Base-by-base conservation (phyloP, 2,113 vertebrate genomes). In the Potamarius usumacintae region DNA sequence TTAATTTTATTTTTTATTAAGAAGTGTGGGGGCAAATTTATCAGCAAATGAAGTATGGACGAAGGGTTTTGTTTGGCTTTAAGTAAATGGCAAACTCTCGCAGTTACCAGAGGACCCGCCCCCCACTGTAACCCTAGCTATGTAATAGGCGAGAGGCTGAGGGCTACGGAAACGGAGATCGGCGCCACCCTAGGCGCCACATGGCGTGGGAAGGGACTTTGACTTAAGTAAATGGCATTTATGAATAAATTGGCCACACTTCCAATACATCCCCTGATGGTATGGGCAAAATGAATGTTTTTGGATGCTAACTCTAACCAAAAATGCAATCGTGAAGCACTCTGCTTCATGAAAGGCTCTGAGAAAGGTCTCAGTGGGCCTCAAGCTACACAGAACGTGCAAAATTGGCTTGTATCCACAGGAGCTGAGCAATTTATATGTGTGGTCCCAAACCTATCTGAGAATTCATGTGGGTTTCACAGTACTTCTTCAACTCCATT, bases 401-500 rank as follows among this genome's bases (percentile, higher is more conserved):
- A 91, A 94, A 94, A 96, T 96, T 95, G 94, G 93, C 94, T 94
- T 93, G 84, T 85, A 90, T 91, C 93, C 86, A 83, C 91, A n/a
- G 88, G 89, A 91, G 89, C 92, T 20, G 84, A 90, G 91, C 93
- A 94, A 95, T 95, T 95, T 95, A 87, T 93, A 93, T 91, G 89
- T 81, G 90, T 85, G 85, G 84, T 94, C 91, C 90, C 89, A 87
- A 86, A 84, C 88, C 89, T 90, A 90, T 90, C 80, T 76, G 78
- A 85, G 85, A 87, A 90, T 83, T 85, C 76, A 50, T 76, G 34
- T 53, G 84, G 77, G 83, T 85, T 86, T 89, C 81, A 76, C 69
- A 48, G 85, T 48, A 80, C 85, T 67, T 76, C 88, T 84, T 57
- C 4, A 42, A 22, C 82, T 78, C 74, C 57, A 48, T 77, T 30